Percentiles rank a stretch among this genome's conserved stretches.
Conservation (phyloP, 1,140 invertebrate species). For the Solenopsis invicta region DNA sequence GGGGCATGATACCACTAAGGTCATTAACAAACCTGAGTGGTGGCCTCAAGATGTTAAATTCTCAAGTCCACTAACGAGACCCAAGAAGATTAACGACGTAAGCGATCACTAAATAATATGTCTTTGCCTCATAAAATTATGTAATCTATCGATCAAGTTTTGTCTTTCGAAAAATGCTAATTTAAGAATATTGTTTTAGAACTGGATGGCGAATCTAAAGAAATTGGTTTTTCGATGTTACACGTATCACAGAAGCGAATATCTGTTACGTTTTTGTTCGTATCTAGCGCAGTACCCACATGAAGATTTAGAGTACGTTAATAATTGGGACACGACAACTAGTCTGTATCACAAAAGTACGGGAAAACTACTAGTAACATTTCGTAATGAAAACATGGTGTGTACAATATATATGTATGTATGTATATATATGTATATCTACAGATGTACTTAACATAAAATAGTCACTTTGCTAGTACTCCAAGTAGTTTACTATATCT, state of each 20-base stretch:
- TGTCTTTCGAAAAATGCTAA: neutral
- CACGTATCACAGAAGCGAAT: slow-evolving; percentile 91
- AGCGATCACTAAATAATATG: slow-evolving; percentile 63
- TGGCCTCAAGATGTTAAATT: slow-evolving; percentile 90
- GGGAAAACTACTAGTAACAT: slow-evolving; percentile 90
- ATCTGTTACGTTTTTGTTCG: slow-evolving; percentile 91
- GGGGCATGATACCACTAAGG: slow-evolving; percentile 88
- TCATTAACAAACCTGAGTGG: slow-evolving; percentile 89
- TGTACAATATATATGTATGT: slow-evolving; percentile 7
- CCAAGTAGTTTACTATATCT: neutral
- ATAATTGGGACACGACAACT: slow-evolving; percentile 91
- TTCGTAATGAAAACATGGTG: slow-evolving; percentile 92
- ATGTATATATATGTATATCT: neutral
- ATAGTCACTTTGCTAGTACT: neutral
- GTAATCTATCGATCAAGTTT: neutral
- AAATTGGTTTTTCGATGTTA: slow-evolving; percentile 91
- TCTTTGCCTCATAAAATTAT: neutral
- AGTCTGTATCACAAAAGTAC: slow-evolving; percentile 90
- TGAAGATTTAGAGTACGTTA: slow-evolving; percentile 90
- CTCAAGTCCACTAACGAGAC: slow-evolving; percentile 89
- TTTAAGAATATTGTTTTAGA: slow-evolving; percentile 78
- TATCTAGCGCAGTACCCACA: slow-evolving; percentile 90
- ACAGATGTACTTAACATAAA: neutral
- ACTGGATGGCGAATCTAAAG: slow-evolving; percentile 89
- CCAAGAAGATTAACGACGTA: slow-evolving; percentile 86